phyloP scores from a whole-genome alignment of 2,113 vertebrate genomes.

The Cepphus grylle region DNA sequence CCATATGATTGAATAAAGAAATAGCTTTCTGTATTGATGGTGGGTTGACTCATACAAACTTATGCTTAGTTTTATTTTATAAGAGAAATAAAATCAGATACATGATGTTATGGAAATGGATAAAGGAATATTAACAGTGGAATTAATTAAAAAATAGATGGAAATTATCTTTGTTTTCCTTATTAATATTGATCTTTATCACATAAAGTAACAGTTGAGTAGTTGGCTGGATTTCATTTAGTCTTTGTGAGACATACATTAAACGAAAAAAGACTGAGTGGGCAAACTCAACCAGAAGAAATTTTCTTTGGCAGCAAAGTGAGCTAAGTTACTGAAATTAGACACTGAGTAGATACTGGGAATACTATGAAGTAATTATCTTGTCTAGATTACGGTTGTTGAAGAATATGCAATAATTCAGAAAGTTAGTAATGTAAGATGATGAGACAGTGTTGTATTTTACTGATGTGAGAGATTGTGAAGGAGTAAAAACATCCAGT shows the following conservation, averaged over 20 bases:
- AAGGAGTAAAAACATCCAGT: background rate
- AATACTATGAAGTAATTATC: background rate
- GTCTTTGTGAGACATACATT: background rate
- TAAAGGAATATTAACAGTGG: background rate
- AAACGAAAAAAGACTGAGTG: background rate
- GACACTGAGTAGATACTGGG: background rate
- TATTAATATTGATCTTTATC: background rate
- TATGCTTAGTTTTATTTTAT: background rate
- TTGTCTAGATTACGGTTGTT: background rate
- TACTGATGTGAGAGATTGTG: background rate
- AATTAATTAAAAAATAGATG: background rate
- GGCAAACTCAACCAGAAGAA: background rate
- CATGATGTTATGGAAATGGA: background rate
- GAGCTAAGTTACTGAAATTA: background rate
- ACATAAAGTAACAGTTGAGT: background rate
- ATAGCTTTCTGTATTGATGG: background rate
- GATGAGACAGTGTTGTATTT: background rate
- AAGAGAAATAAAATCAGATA: background rate
- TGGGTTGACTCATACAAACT: background rate
- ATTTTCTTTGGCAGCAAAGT: background rate
- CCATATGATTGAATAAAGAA: background rate
- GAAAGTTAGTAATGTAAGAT: background rate
- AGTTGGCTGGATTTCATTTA: fast-evolving
- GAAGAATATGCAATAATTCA: background rate
- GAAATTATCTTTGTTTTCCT: background rate